phyloP scores from a whole-genome alignment of 2,888 invertebrate genomes.

The Altica lythri region DNA sequence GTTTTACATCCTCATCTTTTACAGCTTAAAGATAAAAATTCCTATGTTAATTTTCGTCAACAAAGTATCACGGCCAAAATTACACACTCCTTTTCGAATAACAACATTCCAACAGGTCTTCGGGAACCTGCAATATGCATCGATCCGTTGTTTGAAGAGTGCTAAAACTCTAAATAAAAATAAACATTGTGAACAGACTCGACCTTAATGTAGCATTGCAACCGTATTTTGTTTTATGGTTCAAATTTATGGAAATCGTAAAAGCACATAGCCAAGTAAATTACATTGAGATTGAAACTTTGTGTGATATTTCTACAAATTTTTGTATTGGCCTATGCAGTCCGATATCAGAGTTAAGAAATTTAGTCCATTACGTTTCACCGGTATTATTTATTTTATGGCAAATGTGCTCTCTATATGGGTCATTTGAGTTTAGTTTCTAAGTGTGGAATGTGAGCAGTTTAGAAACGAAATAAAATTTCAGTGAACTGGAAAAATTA shows the following conservation, averaged over 20 bases:
- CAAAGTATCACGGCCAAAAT: too few relatives aligned
- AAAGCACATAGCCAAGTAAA: conserved; percentile 23
- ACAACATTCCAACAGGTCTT: conserved; percentile 8
- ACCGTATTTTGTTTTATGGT: conserved; percentile 22
- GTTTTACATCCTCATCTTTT: too few relatives aligned
- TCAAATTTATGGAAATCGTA: conserved; percentile 22
- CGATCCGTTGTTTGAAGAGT: conserved; percentile 15
- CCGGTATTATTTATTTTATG: neutral
- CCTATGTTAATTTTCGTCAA: too few relatives aligned
- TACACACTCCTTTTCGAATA: neutral
- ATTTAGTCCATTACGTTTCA: neutral
- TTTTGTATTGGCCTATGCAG: neutral
- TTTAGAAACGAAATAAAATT: too few relatives aligned
- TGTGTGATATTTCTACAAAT: conserved; percentile 23
- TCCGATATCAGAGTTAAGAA: neutral
- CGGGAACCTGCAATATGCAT: neutral
- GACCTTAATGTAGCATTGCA: conserved; percentile 20
- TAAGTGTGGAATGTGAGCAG: too few relatives aligned
- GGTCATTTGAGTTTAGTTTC: too few relatives aligned
- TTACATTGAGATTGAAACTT: conserved; percentile 26
- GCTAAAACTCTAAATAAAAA: conserved; percentile 23
- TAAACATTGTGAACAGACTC: conserved; percentile 18
- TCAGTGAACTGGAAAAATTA: too few relatives aligned
- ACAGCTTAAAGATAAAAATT: too few relatives aligned
- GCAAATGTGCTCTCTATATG: too few relatives aligned